These are phyloP conservation scores for Octonoba sinensis DNA, from an alignment of 2,888 invertebrate species.

Conservation along the genomic window DNA sequence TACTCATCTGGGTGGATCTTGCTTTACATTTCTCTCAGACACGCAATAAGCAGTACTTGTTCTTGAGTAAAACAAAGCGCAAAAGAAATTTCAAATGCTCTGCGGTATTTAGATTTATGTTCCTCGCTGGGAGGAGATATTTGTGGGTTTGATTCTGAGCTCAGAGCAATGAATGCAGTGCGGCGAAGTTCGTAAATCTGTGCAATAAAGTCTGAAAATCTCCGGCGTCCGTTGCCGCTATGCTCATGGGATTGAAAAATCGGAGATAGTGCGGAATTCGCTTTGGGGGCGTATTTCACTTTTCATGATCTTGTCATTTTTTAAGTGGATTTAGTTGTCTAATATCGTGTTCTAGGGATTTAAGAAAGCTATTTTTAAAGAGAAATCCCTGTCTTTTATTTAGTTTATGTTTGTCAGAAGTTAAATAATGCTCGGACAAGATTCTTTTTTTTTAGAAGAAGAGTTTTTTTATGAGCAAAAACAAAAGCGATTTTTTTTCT, in stretches of 20 bases:
- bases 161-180: background rate
- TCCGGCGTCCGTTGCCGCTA: background rate
- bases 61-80: no score
- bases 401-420: background rate
- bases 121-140: no score
- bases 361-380: background rate
- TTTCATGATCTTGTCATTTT: conserved; percentile 39
- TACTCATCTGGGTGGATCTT: no score
- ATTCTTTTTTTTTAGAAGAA: no score
- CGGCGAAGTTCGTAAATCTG: conserved; percentile 39
- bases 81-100: no score
- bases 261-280: conserved; percentile 26
- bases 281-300: conserved; percentile 26
- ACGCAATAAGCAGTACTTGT: no score
- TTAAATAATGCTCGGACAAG: no score
- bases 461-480: no score
- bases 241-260: conserved; percentile 19
- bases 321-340: conserved; percentile 39
- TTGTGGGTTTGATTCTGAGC: no score
- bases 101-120: no score
- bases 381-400: background rate
- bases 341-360: conserved; percentile 25
- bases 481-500: no score
- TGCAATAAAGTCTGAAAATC: conserved; percentile 53
- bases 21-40: no score